Conservation (phyloP, 2,888 invertebrate genomes). For the Andrena haemorrhoa region DNA sequence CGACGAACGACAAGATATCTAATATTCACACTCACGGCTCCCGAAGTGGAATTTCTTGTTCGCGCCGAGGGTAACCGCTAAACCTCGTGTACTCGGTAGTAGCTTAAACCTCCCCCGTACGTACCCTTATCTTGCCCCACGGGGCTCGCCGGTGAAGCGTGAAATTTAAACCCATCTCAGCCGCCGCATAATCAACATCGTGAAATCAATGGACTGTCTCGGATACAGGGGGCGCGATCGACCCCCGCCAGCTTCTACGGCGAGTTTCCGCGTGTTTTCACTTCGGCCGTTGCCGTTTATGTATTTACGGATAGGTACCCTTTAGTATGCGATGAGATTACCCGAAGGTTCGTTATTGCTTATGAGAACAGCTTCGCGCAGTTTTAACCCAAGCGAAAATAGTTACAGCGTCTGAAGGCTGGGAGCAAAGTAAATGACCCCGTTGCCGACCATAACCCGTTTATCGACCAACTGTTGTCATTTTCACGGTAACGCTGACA, state of each 20-base stretch:
- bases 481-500: not conserved
- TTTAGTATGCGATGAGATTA: not conserved
- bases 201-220: slow-evolving; percentile 66
- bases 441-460: not conserved
- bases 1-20: slow-evolving; percentile 60
- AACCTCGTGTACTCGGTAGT: slow-evolving; percentile 69
- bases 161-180: slow-evolving; percentile 71
- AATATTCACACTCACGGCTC: slow-evolving; percentile 66
- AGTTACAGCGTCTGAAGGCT: not conserved
- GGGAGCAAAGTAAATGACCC: not conserved
- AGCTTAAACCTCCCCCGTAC: slow-evolving; percentile 65
- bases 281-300: slow-evolving; percentile 11
- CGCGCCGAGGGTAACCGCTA: slow-evolving; percentile 69
- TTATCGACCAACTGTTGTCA: not conserved
- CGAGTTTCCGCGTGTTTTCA: not conserved
- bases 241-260: slow-evolving; percentile 3
- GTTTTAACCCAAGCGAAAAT: not conserved
- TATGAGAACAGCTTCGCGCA: slow-evolving; percentile 1
- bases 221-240: slow-evolving; percentile 36
- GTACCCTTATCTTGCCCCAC: slow-evolving; percentile 65
- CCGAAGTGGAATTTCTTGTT: slow-evolving; percentile 71
- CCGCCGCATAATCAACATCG: slow-evolving; percentile 70
- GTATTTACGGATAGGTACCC: slow-evolving; percentile 7
- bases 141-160: slow-evolving; percentile 60
- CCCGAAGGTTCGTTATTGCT: not conserved